These are phyloP conservation scores for Egretta garzetta DNA, from an alignment of 2,113 vertebrate genomes.

Conservation along the genomic window DNA sequence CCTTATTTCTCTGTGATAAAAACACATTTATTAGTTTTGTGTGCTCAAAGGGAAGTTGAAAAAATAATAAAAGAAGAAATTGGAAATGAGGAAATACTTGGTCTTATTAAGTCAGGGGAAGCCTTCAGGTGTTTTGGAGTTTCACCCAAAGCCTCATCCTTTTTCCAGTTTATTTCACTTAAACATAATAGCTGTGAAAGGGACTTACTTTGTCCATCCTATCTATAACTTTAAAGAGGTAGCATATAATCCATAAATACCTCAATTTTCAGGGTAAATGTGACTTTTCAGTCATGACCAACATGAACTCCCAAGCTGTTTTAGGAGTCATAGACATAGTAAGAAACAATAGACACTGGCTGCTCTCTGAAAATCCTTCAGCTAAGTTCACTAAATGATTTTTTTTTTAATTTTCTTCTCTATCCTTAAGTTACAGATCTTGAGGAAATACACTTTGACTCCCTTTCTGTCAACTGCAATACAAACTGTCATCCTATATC, in stretches of 20 bases:
- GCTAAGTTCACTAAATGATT: not conserved
- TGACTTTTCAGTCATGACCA: not conserved
- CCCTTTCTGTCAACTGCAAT: not conserved
- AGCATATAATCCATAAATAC: not conserved
- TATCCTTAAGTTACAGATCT: not conserved
- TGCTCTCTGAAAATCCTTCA: not conserved
- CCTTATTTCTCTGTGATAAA: not conserved
- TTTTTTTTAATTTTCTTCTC: no score
- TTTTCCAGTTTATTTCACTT: not conserved
- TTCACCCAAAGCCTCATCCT: not conserved
- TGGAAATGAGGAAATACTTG: not conserved
- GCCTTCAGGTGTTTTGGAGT: not conserved
- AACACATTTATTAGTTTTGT: not conserved
- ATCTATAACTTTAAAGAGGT: not conserved
- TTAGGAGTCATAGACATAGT: not conserved
- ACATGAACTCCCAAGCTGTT: not conserved
- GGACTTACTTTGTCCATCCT: not conserved
- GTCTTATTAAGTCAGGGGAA: not conserved
- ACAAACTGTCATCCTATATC: not conserved
- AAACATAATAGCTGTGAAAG: not conserved
- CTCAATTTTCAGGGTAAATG: not conserved
- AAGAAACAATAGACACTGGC: not conserved
- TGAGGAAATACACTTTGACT: not conserved
- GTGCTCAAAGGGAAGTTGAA: not conserved
- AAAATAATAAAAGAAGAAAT: not conserved